These are phyloP conservation scores for Epizoanthus stellaris DNA, from an alignment of 92 coral and sea anemone genomes.

Conservation along the genomic window DNA sequence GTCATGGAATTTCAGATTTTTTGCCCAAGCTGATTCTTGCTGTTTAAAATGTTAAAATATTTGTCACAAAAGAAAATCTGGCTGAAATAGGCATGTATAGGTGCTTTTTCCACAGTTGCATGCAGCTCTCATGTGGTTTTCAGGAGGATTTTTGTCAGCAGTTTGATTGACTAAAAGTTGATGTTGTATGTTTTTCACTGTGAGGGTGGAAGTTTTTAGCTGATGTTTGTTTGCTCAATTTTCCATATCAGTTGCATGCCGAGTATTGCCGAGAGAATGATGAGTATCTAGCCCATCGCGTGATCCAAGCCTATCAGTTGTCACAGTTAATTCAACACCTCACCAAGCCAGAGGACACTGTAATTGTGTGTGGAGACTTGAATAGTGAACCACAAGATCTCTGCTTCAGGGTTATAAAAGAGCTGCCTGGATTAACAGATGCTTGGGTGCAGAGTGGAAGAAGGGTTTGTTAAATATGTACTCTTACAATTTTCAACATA, in stretches of 20 bases:
- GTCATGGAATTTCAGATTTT: no score
- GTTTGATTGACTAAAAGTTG: background rate
- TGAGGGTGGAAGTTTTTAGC: no score
- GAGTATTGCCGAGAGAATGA: slow-evolving; percentile 74
- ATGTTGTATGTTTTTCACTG: no score
- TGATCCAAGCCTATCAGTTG: slow-evolving; percentile 87
- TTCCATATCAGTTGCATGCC: slow-evolving; percentile 78
- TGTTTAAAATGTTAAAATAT: no score
- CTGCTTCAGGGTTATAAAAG: slow-evolving; percentile 79
- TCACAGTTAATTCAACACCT: slow-evolving; percentile 83
- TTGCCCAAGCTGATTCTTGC: no score
- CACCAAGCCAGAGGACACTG: slow-evolving; percentile 81
- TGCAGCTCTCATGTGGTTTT: no score
- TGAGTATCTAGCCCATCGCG: slow-evolving; percentile 82
- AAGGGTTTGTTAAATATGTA: slow-evolving; percentile 54
- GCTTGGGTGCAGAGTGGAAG: slow-evolving; percentile 78
- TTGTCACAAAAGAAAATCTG: no score
- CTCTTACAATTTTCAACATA: background rate
- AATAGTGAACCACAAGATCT: slow-evolving; percentile 86
- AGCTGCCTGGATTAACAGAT: slow-evolving; percentile 81
- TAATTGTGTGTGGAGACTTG: slow-evolving; percentile 94
- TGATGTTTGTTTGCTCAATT: no score
- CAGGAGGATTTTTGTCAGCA: no score
- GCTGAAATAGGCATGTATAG: background rate
- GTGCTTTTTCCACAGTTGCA: background rate